phyloP scores from a whole-genome alignment of 2,888 invertebrate species.

The Pyrrhosoma nymphula region DNA sequence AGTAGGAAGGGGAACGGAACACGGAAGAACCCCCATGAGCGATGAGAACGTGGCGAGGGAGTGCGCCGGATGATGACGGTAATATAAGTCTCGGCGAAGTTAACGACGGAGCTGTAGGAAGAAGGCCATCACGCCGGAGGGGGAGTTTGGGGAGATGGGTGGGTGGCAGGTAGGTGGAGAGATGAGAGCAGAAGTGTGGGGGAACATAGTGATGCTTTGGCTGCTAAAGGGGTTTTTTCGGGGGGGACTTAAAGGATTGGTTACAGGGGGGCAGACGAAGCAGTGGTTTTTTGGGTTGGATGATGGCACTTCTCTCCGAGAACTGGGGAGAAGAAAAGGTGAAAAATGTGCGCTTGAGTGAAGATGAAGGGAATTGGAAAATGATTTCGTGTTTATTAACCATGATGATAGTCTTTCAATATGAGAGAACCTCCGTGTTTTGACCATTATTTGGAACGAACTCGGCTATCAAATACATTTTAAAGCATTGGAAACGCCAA shows the following conservation, averaged over 20 bases:
- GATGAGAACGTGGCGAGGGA: not conserved
- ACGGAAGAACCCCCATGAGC: constrained; percentile 15
- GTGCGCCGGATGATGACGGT: constrained; percentile 46
- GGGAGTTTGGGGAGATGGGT: not conserved
- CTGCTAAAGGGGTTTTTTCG: not conserved
- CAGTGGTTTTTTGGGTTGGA: not conserved
- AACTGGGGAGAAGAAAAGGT: not conserved
- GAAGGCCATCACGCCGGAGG: not conserved
- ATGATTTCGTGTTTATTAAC: too few relatives aligned
- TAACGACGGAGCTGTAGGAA: constrained; percentile 44
- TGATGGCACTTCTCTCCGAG: not conserved
- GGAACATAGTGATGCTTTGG: not conserved
- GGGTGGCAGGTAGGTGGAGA: not conserved
- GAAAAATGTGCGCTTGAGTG: not conserved
- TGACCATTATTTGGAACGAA: too few relatives aligned
- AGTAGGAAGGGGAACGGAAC: not conserved
- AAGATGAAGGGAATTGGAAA: not conserved
- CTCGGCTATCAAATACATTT: too few relatives aligned
- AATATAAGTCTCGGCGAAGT: constrained; percentile 48
- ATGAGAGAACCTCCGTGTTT: too few relatives aligned
- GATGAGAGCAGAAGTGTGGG: not conserved
- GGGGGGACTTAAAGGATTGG: not conserved
- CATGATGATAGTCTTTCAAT: too few relatives aligned
- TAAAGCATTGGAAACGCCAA: too few relatives aligned
- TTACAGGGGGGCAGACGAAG: not conserved